Evolutionary conservation across 2,797 vertebrate species (phyloP), one percentile per base, ranked within the genome.

Genomic region (Parauchenoglanis ngamensis): DNA sequence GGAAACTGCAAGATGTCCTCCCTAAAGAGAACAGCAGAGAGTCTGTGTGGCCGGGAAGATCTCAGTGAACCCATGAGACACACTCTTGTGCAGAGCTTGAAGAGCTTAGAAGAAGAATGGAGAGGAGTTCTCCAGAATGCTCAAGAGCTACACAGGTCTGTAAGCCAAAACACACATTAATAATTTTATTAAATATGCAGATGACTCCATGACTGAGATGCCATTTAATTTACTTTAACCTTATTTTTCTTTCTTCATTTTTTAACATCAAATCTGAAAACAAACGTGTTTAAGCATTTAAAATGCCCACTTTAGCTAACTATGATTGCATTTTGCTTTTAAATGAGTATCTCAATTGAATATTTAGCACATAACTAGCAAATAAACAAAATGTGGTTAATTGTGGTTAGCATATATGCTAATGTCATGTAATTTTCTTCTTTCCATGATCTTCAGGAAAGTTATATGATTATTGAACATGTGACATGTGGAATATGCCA

Each of bases 1-100:
- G 95, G 94, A 61, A 92, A 95, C 17, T 87, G 89, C 75, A 95
- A 94, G 92, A 91, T 95, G 87, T 90, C 94, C 84, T 89, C 84
- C 31, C 79, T 93, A 52, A 90, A 87, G 61, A 87, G 40, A 44
- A 85, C 54, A 23, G 72, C 78, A 5, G 87, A 92, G 65, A 84
- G 83, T 61, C 83, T 93, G 83, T 90, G 44, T 35, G 83, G 56
- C 59, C 76, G n/a, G 44, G 59, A 88, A 87, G 89, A 90, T 77
- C 65, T 92, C 35, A 85, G 87, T 76, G 89, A 89, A 72, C 84
- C 70, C 49, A 88, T 52, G 25, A 91, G 86, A 73, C 12, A 25
- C 12, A 54, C 80, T 25, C 49, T 91, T 23, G 63, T 78, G 59
- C 73, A 87, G 87, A 73, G 85, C 44, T 65, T 91, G 10, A 87